Base-by-base conservation (phyloP, 2,113 vertebrate species). In the Amphiprion ocellaris region DNA sequence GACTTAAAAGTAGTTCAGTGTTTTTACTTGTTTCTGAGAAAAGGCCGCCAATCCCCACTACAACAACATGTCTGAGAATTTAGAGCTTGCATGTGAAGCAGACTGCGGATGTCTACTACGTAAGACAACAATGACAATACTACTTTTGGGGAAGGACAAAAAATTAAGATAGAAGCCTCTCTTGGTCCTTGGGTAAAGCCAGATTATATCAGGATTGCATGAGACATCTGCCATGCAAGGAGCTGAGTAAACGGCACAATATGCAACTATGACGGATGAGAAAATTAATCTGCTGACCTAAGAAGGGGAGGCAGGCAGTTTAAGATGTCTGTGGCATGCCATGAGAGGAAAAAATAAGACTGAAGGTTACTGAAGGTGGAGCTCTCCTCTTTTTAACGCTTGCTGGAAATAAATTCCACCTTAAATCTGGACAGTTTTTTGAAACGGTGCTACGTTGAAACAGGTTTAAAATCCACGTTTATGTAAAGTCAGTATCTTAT, bases 181-280 rank as follows among this genome's bases (percentile, higher is more conserved):
- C 39, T 55, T 70, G 55, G 46, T 75, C 23, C 30, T 77, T 69
- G 58, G 55, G 74, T 87, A 93, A 93, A 86, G 44, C 86, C 90
- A 89, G 84, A 89, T 94, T 92, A 93, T 78, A 83, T 87, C 67
- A 69, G 76, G 86, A 81, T 83, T 83, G 85, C 69, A 86, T 64
- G 56, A 81, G 39, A 82, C 74, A 76, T 83, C 86, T 90, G 89
- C 52, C 79, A 78, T 54, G 69, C 59, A 77, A 77, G 68, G 21
- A 66, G 66, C 50, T 1, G 63, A 64, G 55, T 75, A 69, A 88
- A 87, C 71, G 14, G 63, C 64, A 79, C 86, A 79, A 62, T 77
- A 84, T 66, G 68, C 56, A 73, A 73, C 37, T 78, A 74, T 55
- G 68, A 69, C 56, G 53, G 54, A 84, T 55, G 59, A 64, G 12